Evolutionary conservation across 2,113 vertebrate species (phyloP).

Genomic region (Cyprinodon variegatus): DNA sequence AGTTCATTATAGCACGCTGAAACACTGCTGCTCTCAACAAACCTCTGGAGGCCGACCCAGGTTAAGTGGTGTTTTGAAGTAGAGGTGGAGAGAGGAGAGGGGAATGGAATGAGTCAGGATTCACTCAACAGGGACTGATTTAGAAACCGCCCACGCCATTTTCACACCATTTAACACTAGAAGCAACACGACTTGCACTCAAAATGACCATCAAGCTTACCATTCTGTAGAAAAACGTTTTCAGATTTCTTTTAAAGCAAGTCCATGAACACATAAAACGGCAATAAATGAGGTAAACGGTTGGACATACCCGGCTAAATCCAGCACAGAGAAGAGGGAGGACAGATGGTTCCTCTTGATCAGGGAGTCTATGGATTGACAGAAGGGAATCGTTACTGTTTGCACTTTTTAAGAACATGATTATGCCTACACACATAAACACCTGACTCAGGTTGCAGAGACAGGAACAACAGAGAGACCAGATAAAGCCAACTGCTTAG

Average conservation of each 20-base stretch:
- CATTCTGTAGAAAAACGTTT: neutral
- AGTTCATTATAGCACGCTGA: slow-evolving; percentile 95
- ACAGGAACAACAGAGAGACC: neutral
- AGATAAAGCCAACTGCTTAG: neutral
- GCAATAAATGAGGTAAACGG: slow-evolving; percentile 2
- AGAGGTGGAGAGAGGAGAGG: slow-evolving; percentile 9
- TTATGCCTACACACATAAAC: neutral
- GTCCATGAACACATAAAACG: neutral
- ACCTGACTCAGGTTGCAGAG: neutral
- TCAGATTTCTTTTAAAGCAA: slow-evolving; percentile 11
- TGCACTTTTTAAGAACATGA: slow-evolving; percentile 14
- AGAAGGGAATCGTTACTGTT: slow-evolving; percentile 35
- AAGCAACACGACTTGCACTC: neutral
- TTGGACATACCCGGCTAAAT: slow-evolving; percentile 89
- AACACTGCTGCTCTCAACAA: slow-evolving; percentile 89
- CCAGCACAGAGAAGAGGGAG: slow-evolving; percentile 91
- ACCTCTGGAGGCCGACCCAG: slow-evolving; percentile 84
- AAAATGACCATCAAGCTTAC: neutral
- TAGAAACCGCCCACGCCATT: slow-evolving; percentile 21
- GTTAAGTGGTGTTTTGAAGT: slow-evolving; percentile 34
- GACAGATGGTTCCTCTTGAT: slow-evolving; percentile 89
- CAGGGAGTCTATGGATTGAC: slow-evolving; percentile 81
- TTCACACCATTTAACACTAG: slow-evolving; percentile 23
- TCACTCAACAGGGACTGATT: slow-evolving; percentile 21
- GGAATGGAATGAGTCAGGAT: slow-evolving; percentile 41